These are phyloP conservation scores for Rhogogaster chlorosoma DNA, from an alignment of 2,888 invertebrate species.

Conservation along the genomic window DNA sequence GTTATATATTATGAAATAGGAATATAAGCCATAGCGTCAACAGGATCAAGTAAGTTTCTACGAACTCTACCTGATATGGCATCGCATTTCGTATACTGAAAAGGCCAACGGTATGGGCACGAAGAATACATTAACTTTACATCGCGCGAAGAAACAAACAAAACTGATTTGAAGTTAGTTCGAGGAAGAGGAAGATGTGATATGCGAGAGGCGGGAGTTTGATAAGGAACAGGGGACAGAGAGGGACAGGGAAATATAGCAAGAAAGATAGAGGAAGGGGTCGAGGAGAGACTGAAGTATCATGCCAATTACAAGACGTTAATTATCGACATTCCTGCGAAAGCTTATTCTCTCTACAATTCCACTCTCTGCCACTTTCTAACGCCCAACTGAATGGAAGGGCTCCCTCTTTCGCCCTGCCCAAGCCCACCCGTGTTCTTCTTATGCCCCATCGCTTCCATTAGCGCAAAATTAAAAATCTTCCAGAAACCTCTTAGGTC, in stretches of 20 bases:
- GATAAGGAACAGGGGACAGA: background rate
- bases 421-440: constrained; percentile 29
- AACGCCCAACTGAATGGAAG: constrained; percentile 55
- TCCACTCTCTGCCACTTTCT: constrained; percentile 52
- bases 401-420: constrained; percentile 42
- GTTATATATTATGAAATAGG: background rate
- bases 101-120: background rate
- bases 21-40: background rate
- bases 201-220: constrained; percentile 47
- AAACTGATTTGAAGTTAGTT: constrained; percentile 65
- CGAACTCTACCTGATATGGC: background rate
- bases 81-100: background rate
- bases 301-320: constrained; percentile 59
- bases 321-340: constrained; percentile 51
- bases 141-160: constrained; percentile 13
- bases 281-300: constrained; percentile 28
- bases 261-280: background rate
- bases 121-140: background rate
- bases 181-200: constrained; percentile 53
- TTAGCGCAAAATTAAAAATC: constrained; percentile 48
- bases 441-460: constrained; percentile 47
- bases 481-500: constrained; percentile 39
- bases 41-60: background rate
- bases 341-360: constrained; percentile 48
- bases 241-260: constrained; percentile 6